Evolutionary conservation across 2,888 invertebrate genomes (phyloP).

Genomic region (Dicyrtoma fusca): DNA sequence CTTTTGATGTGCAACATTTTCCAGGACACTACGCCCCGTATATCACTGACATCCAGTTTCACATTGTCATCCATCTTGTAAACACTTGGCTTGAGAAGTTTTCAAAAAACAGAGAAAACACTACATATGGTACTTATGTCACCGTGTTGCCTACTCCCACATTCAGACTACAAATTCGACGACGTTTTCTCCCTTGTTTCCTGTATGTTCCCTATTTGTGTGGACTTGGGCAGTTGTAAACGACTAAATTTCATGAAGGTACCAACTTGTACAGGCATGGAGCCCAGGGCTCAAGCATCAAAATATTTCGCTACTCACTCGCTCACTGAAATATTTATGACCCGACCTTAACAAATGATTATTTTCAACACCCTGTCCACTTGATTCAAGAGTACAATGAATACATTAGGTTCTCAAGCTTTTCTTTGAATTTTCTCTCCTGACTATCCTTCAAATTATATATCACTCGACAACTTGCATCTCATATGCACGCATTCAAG

Average conservation of each 20-base stretch:
- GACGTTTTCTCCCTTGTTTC: constrained; percentile 11
- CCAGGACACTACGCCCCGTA: constrained; percentile 49
- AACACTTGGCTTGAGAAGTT: constrained; percentile 51
- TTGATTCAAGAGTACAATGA: constrained; percentile 22
- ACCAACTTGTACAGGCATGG: too few species aligned
- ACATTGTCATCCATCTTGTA: constrained; percentile 54
- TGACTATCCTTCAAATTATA: not conserved
- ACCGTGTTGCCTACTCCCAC: constrained; percentile 41
- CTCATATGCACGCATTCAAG: not conserved
- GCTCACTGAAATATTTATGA: constrained; percentile 48
- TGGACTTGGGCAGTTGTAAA: not conserved
- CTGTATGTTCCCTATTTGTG: not conserved
- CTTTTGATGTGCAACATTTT: constrained; percentile 49
- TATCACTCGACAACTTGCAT: not conserved
- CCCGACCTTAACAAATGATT: constrained; percentile 47
- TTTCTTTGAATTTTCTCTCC: too few species aligned
- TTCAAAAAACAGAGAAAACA: constrained; percentile 44
- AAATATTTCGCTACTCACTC: constrained; percentile 41
- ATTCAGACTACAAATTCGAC: constrained; percentile 13
- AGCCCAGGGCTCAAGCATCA: not conserved
- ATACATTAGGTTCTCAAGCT: constrained; percentile 2
- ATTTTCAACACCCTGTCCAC: constrained; percentile 46
- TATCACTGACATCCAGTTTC: constrained; percentile 55
- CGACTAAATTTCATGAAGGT: too few species aligned
- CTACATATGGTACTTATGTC: constrained; percentile 48